A percentile compares a stretch with the other conserved stretches of the same genome.
These are phyloP conservation scores for Elachura formosa DNA, from an alignment of 2,113 vertebrate genomes.

Conservation along the genomic window DNA sequence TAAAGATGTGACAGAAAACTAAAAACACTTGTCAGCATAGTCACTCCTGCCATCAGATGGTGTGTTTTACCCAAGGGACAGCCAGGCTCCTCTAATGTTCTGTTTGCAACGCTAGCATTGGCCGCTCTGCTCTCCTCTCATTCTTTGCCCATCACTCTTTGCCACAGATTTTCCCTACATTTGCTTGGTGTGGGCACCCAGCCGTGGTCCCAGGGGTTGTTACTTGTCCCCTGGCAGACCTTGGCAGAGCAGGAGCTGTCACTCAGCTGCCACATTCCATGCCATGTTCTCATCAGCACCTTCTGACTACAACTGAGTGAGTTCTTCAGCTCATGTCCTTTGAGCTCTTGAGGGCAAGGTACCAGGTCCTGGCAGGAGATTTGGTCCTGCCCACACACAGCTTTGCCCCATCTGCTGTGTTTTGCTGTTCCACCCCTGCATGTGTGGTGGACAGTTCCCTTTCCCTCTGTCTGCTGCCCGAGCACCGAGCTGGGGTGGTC, in stretches of 20 bases:
- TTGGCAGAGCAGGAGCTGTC: background rate
- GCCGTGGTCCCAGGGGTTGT: background rate
- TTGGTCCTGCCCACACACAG: background rate
- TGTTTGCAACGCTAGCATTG: rapidly evolving
- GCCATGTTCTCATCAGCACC: background rate
- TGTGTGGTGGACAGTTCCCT: background rate
- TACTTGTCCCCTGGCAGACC: background rate
- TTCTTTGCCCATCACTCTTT: background rate
- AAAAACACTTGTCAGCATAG: background rate
- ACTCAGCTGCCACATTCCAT: background rate
- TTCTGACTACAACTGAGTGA: background rate
- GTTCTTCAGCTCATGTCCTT: background rate
- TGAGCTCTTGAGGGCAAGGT: background rate
- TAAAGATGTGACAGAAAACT: background rate
- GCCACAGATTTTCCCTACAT: background rate
- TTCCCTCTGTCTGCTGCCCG: background rate
- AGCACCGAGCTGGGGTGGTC: background rate
- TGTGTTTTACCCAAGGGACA: background rate
- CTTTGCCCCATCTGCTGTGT: background rate
- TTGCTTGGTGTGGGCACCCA: background rate
- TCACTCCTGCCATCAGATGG: background rate
- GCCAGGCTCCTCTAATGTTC: background rate
- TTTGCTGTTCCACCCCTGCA: background rate
- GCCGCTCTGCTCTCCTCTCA: background rate
- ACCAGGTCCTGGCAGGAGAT: background rate